Evolutionary conservation across 2,113 vertebrate species (phyloP).

Genomic region (Phaethon lepturus): DNA sequence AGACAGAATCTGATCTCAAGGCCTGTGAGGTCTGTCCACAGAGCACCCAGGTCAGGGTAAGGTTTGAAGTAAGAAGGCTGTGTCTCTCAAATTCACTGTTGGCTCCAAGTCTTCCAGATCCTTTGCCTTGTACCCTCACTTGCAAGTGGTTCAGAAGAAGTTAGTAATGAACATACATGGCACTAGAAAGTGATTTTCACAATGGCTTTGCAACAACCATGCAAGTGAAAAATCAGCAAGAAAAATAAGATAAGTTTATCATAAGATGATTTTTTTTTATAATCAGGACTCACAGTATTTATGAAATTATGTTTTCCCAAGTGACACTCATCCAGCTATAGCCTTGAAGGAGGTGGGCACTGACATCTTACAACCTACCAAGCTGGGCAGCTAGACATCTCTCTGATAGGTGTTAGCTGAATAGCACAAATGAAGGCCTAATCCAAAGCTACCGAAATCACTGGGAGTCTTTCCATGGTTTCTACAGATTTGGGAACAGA

Average conservation of each 20-base stretch:
- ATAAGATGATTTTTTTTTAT: background rate
- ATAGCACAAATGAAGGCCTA: background rate
- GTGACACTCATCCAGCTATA: background rate
- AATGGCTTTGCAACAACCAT: background rate
- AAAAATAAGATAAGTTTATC: accelerated
- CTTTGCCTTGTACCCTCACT: background rate
- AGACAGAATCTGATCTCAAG: background rate
- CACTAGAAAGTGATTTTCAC: background rate
- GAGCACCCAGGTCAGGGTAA: background rate
- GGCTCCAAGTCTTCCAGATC: background rate
- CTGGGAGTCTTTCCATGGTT: background rate
- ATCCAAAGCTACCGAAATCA: background rate
- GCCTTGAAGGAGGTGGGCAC: background rate
- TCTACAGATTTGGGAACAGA: background rate
- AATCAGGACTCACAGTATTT: background rate
- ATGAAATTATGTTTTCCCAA: background rate
- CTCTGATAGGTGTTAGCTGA: background rate
- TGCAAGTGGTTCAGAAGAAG: background rate
- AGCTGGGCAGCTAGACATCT: background rate
- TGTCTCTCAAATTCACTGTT: background rate
- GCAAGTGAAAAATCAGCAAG: background rate
- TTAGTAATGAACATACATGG: background rate
- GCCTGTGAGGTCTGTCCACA: background rate
- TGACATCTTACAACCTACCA: background rate
- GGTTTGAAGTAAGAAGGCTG: background rate